Conservation (phyloP, 2,797 vertebrate genomes). For the Peromyscus nudipes region DNA sequence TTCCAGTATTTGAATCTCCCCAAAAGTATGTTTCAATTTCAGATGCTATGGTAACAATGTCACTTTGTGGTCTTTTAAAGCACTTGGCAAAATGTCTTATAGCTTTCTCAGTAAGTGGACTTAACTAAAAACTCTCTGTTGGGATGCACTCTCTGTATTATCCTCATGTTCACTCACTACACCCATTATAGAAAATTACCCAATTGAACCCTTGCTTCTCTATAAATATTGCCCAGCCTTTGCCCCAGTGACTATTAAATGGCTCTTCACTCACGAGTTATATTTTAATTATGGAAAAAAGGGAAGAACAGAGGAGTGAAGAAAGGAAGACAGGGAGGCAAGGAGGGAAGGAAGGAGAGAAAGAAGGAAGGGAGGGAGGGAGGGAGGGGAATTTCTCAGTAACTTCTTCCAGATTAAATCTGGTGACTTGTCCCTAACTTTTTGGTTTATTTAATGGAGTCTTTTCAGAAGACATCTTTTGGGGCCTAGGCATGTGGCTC, state of each 20-base stretch:
- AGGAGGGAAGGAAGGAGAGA: not conserved
- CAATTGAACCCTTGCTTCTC: slow-evolving; percentile 15
- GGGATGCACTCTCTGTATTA: not conserved
- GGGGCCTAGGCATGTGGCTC: not conserved
- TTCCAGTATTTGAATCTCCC: not conserved
- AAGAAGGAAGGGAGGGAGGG: not conserved
- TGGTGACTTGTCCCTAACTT: not conserved
- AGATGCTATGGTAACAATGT: slow-evolving; percentile 46
- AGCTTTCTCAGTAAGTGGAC: slow-evolving; percentile 46
- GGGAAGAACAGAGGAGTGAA: not conserved
- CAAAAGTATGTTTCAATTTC: slow-evolving; percentile 61
- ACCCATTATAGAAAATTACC: slow-evolving; percentile 35
- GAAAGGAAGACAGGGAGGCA: not conserved
- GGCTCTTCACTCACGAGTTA: not conserved
- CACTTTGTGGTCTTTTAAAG: slow-evolving; percentile 48
- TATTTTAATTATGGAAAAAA: not conserved
- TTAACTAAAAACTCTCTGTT: slow-evolving; percentile 35
- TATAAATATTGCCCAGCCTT: not conserved
- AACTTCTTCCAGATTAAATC: not conserved
- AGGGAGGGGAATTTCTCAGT: not conserved
- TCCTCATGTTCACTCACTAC: slow-evolving; percentile 37
- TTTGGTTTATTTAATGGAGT: not conserved
- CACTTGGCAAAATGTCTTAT: slow-evolving; percentile 66
- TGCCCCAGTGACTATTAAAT: slow-evolving; percentile 24
- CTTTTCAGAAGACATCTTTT: not conserved